These are phyloP conservation scores for Ceyx erithaca DNA, from an alignment of 2,797 vertebrate species.

Conservation along the genomic window DNA sequence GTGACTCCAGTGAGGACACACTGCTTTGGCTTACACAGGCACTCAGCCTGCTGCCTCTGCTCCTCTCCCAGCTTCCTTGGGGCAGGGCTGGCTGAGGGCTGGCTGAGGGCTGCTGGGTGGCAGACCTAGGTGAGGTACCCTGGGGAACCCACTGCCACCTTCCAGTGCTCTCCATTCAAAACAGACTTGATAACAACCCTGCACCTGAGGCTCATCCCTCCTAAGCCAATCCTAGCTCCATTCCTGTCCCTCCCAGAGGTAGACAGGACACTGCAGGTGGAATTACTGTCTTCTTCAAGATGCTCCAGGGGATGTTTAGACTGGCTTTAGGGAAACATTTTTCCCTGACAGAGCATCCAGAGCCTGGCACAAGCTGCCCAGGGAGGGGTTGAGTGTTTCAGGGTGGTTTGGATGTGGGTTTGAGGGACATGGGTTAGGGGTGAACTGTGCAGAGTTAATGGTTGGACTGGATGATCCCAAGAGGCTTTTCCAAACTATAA, in stretches of 20 bases:
- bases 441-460: too few relatives aligned
- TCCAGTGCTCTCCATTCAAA: neutral
- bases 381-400: too few relatives aligned
- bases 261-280: neutral
- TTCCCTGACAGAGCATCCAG: too few relatives aligned
- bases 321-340: too few relatives aligned
- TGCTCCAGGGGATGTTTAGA: too few relatives aligned
- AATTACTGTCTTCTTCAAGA: neutral
- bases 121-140: rapidly evolving
- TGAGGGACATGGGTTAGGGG: too few relatives aligned
- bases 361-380: too few relatives aligned
- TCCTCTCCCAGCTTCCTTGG: neutral
- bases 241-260: neutral
- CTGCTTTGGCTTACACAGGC: neutral
- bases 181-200: neutral
- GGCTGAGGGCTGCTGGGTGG: neutral
- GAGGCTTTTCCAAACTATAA: too few relatives aligned
- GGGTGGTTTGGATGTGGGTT: too few relatives aligned
- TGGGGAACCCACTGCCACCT: neutral
- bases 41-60: neutral
- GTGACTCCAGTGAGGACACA: neutral
- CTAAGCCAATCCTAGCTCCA: rapidly evolving
- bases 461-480: too few relatives aligned
- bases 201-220: neutral
- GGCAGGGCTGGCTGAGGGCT: neutral